phyloP scores from a whole-genome alignment of 2,113 vertebrate species.

The Eurypyga helias region DNA sequence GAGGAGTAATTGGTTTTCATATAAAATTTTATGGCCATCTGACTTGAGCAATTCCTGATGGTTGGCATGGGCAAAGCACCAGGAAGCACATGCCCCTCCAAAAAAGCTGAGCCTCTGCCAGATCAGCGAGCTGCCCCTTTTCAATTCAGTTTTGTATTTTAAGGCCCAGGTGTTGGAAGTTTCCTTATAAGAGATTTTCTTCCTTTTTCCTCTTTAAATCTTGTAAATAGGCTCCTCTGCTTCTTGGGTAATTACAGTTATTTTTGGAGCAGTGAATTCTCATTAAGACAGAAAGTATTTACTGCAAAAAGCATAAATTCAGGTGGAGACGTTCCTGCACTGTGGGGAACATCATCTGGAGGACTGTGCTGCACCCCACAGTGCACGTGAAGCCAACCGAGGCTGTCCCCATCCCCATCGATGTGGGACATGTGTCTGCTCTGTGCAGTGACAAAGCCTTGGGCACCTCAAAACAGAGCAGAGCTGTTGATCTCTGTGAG shows the following conservation, averaged over 20 bases:
- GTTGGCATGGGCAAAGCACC: neutral
- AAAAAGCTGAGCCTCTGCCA: neutral
- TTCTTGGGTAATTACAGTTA: constrained; percentile 60
- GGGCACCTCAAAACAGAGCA: neutral
- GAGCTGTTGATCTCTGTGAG: neutral
- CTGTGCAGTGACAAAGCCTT: neutral
- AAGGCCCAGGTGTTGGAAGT: neutral
- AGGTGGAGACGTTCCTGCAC: neutral
- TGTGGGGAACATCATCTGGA: accelerated
- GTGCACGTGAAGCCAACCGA: accelerated
- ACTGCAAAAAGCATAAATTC: neutral
- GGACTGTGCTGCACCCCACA: neutral
- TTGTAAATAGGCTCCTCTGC: constrained; percentile 52
- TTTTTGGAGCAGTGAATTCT: constrained; percentile 60
- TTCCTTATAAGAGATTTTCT: neutral
- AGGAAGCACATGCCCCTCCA: neutral
- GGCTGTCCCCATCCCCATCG: neutral
- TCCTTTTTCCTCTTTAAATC: constrained; percentile 53
- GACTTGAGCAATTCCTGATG: neutral
- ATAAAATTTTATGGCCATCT: neutral
- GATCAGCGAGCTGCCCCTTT: neutral
- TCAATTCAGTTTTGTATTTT: neutral
- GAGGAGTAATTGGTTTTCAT: neutral
- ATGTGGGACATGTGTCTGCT: neutral
- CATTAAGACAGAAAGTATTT: constrained; percentile 42